phyloP scores from a whole-genome alignment of 1,140 invertebrate genomes.

The Bombus sibiricus region DNA sequence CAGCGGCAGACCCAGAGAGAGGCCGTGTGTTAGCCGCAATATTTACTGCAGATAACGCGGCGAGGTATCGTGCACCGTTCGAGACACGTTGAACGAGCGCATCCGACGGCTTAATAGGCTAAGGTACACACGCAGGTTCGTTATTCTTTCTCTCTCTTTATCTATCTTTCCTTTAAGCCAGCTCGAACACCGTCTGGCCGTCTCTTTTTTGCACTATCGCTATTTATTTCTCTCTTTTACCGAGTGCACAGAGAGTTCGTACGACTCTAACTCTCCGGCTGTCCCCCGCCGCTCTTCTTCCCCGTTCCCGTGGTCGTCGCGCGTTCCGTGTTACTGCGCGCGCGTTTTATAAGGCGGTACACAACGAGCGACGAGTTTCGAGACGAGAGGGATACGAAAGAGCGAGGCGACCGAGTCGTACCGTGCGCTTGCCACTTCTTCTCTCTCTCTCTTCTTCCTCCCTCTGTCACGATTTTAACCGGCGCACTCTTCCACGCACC shows the following conservation, averaged over 20 bases:
- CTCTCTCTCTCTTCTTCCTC: conserved; percentile 11
- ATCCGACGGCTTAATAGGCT: conserved; percentile 59
- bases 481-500: conserved; percentile 26
- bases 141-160: conserved; percentile 20
- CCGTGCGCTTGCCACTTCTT: conserved; percentile 20
- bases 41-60: conserved; percentile 57
- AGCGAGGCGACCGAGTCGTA: conserved; percentile 3
- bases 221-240: conserved; percentile 16
- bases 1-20: conserved; percentile 21
- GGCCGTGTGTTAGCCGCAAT: conserved; percentile 36
- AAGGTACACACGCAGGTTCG: conserved; percentile 46
- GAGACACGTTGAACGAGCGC: conserved; percentile 45
- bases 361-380: conserved; percentile 39
- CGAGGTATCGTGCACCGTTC: conserved; percentile 48
- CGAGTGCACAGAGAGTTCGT: conserved; percentile 23
- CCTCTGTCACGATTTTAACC: conserved; percentile 28
- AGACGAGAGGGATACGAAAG: conserved; percentile 40
- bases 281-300: not conserved
- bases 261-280: conserved; percentile 2
- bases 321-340: conserved; percentile 54
- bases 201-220: conserved; percentile 12
- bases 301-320: conserved; percentile 12
- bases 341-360: conserved; percentile 61
- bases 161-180: not conserved
- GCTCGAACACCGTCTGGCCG: not conserved